These are phyloP conservation scores for Beris chalybata DNA, from an alignment of 2,888 invertebrate genomes.

Conservation along the genomic window DNA sequence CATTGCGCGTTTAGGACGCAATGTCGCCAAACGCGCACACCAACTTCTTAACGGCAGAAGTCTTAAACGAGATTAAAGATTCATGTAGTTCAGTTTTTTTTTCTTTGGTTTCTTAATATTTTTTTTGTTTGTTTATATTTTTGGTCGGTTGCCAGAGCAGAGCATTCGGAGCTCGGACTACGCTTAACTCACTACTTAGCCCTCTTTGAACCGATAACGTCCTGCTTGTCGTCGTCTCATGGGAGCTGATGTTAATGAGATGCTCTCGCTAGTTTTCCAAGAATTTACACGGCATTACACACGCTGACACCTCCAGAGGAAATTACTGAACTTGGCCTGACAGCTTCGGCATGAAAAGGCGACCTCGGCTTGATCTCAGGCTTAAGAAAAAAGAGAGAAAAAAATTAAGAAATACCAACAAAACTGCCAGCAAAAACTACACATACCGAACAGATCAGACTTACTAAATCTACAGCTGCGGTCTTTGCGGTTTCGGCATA, in stretches of 20 bases:
- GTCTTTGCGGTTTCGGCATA: constrained; percentile 18
- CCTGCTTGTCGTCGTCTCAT: constrained; percentile 30
- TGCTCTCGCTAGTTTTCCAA: constrained; percentile 37
- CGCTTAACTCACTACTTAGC: constrained; percentile 2
- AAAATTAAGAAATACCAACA: background rate
- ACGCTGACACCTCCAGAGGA: constrained; percentile 36
- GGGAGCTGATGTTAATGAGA: constrained; percentile 37
- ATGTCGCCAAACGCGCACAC: constrained; percentile 8
- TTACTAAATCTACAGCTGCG: constrained; percentile 11
- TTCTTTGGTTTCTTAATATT: constrained; percentile 12
- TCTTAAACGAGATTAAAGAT: constrained; percentile 38
- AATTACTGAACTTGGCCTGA: constrained; percentile 24
- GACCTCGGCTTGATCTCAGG: constrained; percentile 12
- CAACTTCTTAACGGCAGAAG: constrained; percentile 34
- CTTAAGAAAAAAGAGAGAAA: background rate
- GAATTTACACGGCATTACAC: constrained; percentile 38
- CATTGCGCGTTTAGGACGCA: constrained; percentile 4
- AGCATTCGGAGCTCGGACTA: background rate
- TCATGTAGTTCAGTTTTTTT: constrained; percentile 37
- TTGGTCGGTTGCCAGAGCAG: background rate
- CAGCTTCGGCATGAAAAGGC: constrained; percentile 27
- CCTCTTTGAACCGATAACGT: constrained; percentile 15
- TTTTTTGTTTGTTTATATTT: background rate
- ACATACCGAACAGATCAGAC: background rate
- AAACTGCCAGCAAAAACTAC: background rate